phyloP scores from a whole-genome alignment of 1,140 invertebrate species.

The Holotrichia oblita region DNA sequence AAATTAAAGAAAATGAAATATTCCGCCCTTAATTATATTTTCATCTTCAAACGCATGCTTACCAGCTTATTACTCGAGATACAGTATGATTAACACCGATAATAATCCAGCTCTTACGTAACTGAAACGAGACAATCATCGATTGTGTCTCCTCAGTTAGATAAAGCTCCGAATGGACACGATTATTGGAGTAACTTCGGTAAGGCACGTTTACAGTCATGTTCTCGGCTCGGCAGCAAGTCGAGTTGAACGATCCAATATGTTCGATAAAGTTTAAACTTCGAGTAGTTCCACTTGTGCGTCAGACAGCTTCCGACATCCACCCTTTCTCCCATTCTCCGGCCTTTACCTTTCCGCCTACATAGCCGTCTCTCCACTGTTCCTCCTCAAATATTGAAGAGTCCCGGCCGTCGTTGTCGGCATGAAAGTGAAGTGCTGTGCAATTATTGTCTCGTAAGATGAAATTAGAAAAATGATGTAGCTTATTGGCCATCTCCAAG shows the following conservation, averaged over 20 bases:
- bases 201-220: constrained; percentile 33
- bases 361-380: background rate
- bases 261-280: constrained; percentile 46
- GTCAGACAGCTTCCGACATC: constrained; percentile 37
- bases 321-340: background rate
- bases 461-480: constrained; percentile 14
- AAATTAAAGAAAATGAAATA: too few relatives aligned
- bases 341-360: background rate
- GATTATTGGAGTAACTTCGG: constrained; percentile 33
- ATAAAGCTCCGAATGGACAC: background rate
- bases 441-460: constrained; percentile 30
- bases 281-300: constrained; percentile 42
- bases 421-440: constrained; percentile 5
- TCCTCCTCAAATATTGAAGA: constrained; percentile 12
- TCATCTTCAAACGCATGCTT: too few relatives aligned
- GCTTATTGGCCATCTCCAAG: background rate
- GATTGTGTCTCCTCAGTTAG: background rate
- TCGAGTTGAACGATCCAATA: constrained; percentile 43
- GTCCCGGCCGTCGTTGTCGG: background rate
- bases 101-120: too few relatives aligned
- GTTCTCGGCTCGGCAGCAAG: constrained; percentile 28
- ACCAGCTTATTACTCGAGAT: too few relatives aligned
- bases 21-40: too few relatives aligned
- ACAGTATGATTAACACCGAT: too few relatives aligned
- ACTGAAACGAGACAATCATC: background rate